Conservation (phyloP, 2,113 vertebrate genomes). For the Epinephelus fuscoguttatus region DNA sequence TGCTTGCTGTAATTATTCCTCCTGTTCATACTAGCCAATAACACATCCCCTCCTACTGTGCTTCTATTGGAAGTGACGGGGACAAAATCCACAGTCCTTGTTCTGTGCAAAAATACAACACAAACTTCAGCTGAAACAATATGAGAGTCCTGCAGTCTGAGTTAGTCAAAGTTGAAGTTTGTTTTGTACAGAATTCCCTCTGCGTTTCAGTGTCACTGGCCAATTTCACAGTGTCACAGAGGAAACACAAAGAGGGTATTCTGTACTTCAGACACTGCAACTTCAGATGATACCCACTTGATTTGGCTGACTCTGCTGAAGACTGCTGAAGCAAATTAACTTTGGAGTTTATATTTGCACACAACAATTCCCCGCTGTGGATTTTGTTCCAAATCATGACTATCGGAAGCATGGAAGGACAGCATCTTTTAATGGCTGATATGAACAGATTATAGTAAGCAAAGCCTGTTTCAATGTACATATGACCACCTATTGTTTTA, state of each 20-base stretch:
- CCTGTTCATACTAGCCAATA: neutral
- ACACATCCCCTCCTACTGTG: neutral
- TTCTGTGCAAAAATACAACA: constrained; percentile 6
- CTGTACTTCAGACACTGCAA: neutral
- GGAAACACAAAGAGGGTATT: neutral
- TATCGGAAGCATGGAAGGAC: neutral
- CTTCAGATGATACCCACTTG: constrained; percentile 12
- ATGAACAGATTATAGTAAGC: neutral
- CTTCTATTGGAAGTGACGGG: neutral
- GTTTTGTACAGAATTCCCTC: neutral
- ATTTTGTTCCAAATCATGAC: neutral
- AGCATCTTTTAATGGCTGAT: neutral
- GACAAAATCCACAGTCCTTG: neutral
- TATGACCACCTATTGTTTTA: neutral
- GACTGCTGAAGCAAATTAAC: constrained; percentile 7
- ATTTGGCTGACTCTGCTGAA: constrained; percentile 10
- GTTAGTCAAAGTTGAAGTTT: neutral
- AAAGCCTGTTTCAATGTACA: neutral
- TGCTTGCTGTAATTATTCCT: neutral
- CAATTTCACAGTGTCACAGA: constrained; percentile 10
- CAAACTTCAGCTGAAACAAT: neutral
- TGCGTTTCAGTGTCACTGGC: constrained; percentile 5
- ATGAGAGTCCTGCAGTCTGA: neutral
- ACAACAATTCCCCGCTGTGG: neutral
- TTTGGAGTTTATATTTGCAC: constrained; percentile 6